phyloP scores from a whole-genome alignment of 2,113 vertebrate genomes.

The Xyliphius kryptos region DNA sequence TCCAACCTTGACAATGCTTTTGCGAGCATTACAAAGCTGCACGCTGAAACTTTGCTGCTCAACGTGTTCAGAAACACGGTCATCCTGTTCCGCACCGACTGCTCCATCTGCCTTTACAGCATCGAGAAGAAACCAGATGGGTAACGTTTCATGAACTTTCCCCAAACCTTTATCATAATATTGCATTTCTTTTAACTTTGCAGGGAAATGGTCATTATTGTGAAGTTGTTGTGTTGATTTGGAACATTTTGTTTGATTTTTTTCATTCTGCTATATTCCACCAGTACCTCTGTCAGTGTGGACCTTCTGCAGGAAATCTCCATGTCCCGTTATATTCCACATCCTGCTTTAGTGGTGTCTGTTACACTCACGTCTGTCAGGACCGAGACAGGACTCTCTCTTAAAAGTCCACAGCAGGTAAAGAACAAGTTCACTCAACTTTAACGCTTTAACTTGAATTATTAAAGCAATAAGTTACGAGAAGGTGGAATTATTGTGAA shows the following conservation, averaged over 20 bases:
- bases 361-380: conserved; percentile 94
- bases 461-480: no score
- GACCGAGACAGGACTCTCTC: conserved; percentile 91
- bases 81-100: conserved; percentile 89
- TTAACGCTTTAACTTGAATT: no score
- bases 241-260: not conserved
- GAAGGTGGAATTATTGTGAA: no score
- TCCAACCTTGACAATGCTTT: conserved; percentile 97
- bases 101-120: conserved; percentile 95
- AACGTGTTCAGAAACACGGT: conserved; percentile 92
- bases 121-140: conserved; percentile 80
- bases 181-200: not conserved
- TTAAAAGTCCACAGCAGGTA: conserved; percentile 81
- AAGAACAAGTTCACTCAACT: not conserved
- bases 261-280: no score
- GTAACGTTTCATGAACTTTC: conserved; percentile 56
- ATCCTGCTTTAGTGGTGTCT: conserved; percentile 91
- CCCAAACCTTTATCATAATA: no score
- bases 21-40: conserved; percentile 86
- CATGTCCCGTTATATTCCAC: conserved; percentile 97
- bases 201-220: not conserved
- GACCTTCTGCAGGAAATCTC: conserved; percentile 94
- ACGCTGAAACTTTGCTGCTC: conserved; percentile 81
- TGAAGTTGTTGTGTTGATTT: no score
- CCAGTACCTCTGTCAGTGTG: conserved; percentile 75